Base-by-base conservation (phyloP, 2,113 vertebrate species). In the Anhinga rufa region DNA sequence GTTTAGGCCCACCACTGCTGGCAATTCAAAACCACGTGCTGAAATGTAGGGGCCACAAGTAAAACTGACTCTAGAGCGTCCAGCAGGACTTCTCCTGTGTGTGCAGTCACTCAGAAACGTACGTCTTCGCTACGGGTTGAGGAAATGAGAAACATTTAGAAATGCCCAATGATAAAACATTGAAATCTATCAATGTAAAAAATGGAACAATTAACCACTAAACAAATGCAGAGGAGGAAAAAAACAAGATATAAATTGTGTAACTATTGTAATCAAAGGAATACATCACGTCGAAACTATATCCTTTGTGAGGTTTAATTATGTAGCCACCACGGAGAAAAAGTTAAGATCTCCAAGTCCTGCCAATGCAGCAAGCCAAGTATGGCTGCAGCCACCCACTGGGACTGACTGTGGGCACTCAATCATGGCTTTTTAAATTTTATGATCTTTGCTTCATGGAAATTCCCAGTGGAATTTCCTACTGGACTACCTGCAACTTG, bases 401-500 rank as follows among this genome's bases (percentile, higher is more conserved):
- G 11, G 25, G 54, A 36, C 44, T 69, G 44, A 80, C 14, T 57
- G 54, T 24, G 82, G 82, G 44, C 71, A 90, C 15, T 49, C 48
- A n/a, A 0, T 52, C 44, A 10, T 8, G n/a, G 40, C 11, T 25
- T 77, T 85, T 85, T 28, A 76, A 16, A 61, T 58, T 77, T 78
- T 54, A 61, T 0, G 5, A 13, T 64, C 48, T 83, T 68, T 90
- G 52, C 60, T 92, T 86, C 8, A 2, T 34, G 68, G 61, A 95
- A 91, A 83, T 32, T 90, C 64, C 87, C 29, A 68, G 32, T 17
- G 52, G 80, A 77, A 84, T 89, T 82, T 89, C 88, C 49, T 83
- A 31, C 60, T 61, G 83, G 66, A 78, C 65, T 95, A 95, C 87
- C 85, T 93, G 64, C 48, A 78, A n/a, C 65, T 75, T 44, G 32